These are phyloP conservation scores for Cynocephalus volans DNA, from an alignment of 2,113 vertebrate species.

Conservation along the genomic window DNA sequence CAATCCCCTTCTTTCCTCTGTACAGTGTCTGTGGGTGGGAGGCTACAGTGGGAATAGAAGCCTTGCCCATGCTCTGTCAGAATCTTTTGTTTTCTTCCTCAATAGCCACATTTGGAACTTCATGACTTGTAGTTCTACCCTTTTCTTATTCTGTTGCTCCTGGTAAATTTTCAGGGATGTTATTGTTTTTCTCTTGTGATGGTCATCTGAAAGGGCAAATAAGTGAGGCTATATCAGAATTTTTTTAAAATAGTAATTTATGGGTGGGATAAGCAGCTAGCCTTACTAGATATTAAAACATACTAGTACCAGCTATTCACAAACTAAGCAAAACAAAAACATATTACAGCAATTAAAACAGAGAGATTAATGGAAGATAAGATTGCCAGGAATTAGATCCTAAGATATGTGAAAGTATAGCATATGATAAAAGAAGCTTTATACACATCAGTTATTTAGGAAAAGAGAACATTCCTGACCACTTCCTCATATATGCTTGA, in stretches of 20 bases:
- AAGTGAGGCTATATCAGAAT: background rate
- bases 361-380: background rate
- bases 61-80: background rate
- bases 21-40: background rate
- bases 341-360: background rate
- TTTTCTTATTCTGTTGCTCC: constrained; percentile 16
- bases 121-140: background rate
- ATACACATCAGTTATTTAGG: background rate
- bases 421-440: background rate
- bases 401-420: background rate
- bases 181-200: background rate
- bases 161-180: background rate
- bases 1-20: background rate
- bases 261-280: background rate
- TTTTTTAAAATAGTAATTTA: background rate
- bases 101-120: background rate
- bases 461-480: background rate
- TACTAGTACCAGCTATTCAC: too few species aligned
- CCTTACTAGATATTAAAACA: background rate
- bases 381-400: background rate
- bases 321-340: background rate
- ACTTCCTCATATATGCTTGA: background rate
- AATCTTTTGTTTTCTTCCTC: background rate
- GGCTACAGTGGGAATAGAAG: background rate
- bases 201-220: background rate